These are phyloP conservation scores for Peromyscus attwateri DNA, from an alignment of 2,797 vertebrate genomes.

Conservation along the genomic window DNA sequence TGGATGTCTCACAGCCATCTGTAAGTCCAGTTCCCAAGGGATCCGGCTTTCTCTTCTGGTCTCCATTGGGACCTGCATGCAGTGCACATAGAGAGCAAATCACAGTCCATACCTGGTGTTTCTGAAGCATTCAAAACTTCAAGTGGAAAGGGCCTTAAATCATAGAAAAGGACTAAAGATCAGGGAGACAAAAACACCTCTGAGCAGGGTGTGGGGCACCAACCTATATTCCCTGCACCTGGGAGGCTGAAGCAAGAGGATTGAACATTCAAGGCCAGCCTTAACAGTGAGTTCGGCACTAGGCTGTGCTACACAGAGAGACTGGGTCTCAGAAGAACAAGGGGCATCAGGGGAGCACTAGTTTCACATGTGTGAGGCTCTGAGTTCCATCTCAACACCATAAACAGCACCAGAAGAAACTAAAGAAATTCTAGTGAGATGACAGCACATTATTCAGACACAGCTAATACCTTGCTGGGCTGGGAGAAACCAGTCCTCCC, in stretches of 20 bases:
- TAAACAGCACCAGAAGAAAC: background rate
- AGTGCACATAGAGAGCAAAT: constrained; percentile 79
- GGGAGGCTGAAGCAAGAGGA: background rate
- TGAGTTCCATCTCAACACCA: background rate
- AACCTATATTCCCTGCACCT: background rate
- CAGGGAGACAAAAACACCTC: constrained; percentile 31
- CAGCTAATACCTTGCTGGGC: background rate
- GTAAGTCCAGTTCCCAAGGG: background rate
- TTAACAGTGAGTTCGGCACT: background rate
- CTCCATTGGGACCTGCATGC: background rate
- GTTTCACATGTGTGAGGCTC: too few species aligned
- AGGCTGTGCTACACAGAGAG: background rate
- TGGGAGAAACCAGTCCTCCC: background rate
- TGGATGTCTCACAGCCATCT: background rate
- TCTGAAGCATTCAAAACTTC: constrained; percentile 79
- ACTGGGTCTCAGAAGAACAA: background rate
- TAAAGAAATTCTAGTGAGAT: background rate
- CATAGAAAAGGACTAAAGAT: constrained; percentile 68
- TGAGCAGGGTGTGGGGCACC: background rate
- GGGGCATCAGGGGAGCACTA: background rate
- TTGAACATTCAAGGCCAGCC: background rate
- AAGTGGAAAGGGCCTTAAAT: constrained; percentile 72
- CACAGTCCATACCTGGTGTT: constrained; percentile 77
- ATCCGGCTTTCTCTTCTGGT: background rate
- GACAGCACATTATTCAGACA: background rate